Evolutionary conservation across 2,888 invertebrate species (phyloP).

Genomic region (Morpho helenor): DNA sequence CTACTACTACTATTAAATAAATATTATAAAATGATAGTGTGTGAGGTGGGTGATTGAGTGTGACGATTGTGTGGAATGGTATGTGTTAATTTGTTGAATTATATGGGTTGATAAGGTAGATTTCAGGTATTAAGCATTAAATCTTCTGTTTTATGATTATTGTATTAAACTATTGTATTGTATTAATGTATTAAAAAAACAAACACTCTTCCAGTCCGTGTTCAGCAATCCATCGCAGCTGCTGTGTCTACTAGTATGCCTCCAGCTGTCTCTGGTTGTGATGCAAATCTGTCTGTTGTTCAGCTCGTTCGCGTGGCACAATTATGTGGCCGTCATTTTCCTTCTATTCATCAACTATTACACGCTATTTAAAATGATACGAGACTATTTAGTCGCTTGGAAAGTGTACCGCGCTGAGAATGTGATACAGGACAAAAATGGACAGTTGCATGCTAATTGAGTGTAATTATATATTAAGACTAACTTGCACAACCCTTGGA

Average conservation of each 20-base stretch:
- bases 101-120: no score
- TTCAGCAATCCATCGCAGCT: constrained; percentile 92
- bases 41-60: no score
- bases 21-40: no score
- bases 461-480: no score
- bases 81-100: no score
- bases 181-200: no score
- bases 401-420: constrained; percentile 88
- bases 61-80: no score
- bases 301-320: constrained; percentile 93
- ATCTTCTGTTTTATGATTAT: no score
- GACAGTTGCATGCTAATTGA: background rate
- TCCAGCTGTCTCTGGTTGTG: constrained; percentile 85
- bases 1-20: no score
- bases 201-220: constrained; percentile 80
- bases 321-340: constrained; percentile 90
- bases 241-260: constrained; percentile 84
- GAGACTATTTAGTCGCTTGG: constrained; percentile 92
- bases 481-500: no score
- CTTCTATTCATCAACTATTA: constrained; percentile 95
- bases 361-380: constrained; percentile 91
- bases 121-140: no score
- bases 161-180: no score
- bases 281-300: constrained; percentile 89
- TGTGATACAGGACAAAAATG: constrained; percentile 82